phyloP scores from a whole-genome alignment of 2,113 vertebrate genomes.

The Aspiorhynchus laticeps region DNA sequence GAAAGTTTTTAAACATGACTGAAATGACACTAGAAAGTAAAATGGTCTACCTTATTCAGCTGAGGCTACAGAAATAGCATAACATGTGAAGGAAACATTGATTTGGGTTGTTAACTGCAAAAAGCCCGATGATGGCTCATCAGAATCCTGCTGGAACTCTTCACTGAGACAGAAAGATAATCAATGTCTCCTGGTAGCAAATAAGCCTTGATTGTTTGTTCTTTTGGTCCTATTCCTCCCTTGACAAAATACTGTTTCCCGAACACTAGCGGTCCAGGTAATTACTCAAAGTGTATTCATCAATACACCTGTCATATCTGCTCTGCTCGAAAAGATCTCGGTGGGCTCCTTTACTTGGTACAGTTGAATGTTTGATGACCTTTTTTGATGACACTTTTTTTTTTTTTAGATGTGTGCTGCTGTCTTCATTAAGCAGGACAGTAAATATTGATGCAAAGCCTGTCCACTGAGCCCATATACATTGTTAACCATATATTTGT shows the following conservation, averaged over 20 bases:
- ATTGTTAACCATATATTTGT: neutral
- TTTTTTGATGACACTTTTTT: too few species aligned
- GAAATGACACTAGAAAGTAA: neutral
- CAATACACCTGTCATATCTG: neutral
- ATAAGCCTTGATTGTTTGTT: slow-evolving; percentile 3
- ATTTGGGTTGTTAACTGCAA: slow-evolving; percentile 10
- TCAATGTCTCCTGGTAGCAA: slow-evolving; percentile 8
- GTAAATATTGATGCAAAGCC: neutral
- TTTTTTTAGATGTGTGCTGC: slow-evolving; percentile 3
- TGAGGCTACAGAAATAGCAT: neutral
- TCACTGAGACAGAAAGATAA: neutral
- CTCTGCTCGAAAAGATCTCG: neutral
- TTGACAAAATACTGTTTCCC: neutral
- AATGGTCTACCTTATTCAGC: neutral
- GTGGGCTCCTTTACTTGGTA: neutral
- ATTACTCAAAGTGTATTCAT: slow-evolving; percentile 7
- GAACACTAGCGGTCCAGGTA: neutral
- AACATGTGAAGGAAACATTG: neutral
- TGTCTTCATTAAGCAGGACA: neutral
- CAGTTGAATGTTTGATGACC: neutral
- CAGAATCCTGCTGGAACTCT: neutral
- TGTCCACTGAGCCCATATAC: neutral
- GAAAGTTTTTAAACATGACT: neutral
- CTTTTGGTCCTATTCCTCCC: neutral
- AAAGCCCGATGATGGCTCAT: neutral